Conservation (phyloP, 2,113 vertebrate species). For the Protobothrops flavoviridis region DNA sequence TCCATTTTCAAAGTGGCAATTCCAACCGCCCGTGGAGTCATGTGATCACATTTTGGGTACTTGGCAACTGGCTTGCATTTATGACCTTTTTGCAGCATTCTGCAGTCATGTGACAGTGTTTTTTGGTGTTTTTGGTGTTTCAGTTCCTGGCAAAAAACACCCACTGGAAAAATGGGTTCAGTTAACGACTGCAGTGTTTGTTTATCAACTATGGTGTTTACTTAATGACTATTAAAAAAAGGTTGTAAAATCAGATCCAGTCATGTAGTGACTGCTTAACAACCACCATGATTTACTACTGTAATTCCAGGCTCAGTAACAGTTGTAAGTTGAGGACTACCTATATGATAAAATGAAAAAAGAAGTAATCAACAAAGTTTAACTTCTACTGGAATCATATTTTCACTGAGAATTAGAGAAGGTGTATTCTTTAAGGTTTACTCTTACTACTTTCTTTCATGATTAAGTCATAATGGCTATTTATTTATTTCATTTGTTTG, state of each 20-base stretch:
- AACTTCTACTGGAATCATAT: neutral
- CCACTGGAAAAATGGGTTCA: neutral
- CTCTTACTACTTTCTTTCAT: neutral
- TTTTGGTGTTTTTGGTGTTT: neutral
- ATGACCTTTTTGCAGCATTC: neutral
- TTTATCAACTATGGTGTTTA: neutral
- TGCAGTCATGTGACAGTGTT: neutral
- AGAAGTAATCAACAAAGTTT: neutral
- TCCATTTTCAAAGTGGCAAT: neutral
- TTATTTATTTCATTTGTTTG: neutral
- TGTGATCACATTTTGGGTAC: neutral
- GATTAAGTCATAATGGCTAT: neutral
- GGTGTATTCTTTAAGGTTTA: neutral
- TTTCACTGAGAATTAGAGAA: neutral
- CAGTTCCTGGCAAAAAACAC: neutral
- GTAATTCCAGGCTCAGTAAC: neutral
- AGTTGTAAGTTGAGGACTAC: neutral
- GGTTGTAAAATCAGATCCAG: neutral
- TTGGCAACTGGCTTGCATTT: neutral
- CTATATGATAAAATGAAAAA: neutral
- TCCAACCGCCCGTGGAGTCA: neutral
- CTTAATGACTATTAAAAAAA: neutral
- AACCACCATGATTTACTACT: neutral
- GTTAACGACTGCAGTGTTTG: neutral
- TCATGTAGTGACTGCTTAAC: neutral